These are phyloP conservation scores for Athalia circularis DNA, from an alignment of 2,888 invertebrate species.

Conservation along the genomic window DNA sequence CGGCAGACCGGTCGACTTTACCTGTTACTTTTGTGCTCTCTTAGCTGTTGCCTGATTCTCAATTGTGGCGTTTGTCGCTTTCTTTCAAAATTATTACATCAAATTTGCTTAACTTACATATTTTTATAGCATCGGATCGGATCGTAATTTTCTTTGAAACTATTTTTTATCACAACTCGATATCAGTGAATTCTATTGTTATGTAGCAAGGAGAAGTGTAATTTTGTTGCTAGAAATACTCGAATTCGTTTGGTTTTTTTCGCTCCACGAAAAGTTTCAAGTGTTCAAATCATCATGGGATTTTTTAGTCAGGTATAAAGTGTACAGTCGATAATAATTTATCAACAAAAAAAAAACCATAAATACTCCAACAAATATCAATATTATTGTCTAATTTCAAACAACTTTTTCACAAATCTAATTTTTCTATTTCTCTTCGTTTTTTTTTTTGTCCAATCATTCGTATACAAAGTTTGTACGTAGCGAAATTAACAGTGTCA, in stretches of 20 bases:
- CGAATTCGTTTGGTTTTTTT: not conserved
- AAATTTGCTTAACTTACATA: too few species aligned
- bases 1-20: constrained; percentile 25
- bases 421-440: not conserved
- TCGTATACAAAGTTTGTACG: too few species aligned
- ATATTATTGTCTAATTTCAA: not conserved
- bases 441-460: too few species aligned
- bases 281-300: constrained; percentile 6
- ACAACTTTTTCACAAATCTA: not conserved
- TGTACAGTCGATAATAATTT: not conserved
- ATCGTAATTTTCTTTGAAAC: too few species aligned
- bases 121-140: too few species aligned
- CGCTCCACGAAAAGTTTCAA: not conserved
- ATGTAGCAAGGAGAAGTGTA: too few species aligned
- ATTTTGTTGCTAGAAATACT: constrained; percentile 49
- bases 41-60: not conserved
- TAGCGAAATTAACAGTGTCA: too few species aligned
- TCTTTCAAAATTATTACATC: too few species aligned
- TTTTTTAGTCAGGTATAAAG: constrained; percentile 28
- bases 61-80: constrained; percentile 31
- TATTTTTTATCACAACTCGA: too few species aligned
- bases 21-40: constrained; percentile 18
- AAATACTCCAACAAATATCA: not conserved
- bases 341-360: not conserved
- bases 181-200: too few species aligned